Base-by-base conservation (phyloP, 2,888 invertebrate species). In the Drosophila peninsularis region DNA sequence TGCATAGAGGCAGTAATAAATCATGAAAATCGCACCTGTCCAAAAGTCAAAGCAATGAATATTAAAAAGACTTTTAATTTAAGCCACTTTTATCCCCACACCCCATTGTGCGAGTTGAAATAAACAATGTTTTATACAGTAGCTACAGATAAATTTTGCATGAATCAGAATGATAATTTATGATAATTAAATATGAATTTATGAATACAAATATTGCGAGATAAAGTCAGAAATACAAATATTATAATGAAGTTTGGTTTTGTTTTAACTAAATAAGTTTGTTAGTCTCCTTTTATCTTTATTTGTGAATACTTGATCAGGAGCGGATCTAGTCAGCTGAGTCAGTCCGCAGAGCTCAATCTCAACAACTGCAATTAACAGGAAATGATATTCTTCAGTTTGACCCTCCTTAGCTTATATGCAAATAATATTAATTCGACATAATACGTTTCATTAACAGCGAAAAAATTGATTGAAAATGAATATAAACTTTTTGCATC, bases 41-140 rank as follows among this genome's bases (percentile, higher is more conserved):
- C 44, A 76, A 32, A 27, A 58, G 39, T 17, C 44, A 53, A 41
- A 47, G 24, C 24, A 30, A 62, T 71, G 53, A 62, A 76, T 76
- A 76, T 74, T 71, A 30, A 49, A 45, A 47, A 49, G 37, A 30
- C 21, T 21, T 50, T 27, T 27, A 36, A 21, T 34, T 50, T 17
- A 30, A 36, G 6, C n/a, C 21, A 10, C 30, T 53, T 9, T 13
- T 9, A 42, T 21, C 21, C 6, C 3, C 21, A 7, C 21, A 7
- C 24, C 1, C 14, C 21, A 42, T 21, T 7, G 21, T 21, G 42
- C 13, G 42, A 42, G 9, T 21, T 42, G 4, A 21, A 14, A 21
- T 14, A 7, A 21, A 14, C 14, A 21, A 24, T 6, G 1, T 44
- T 24, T 44, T 9, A 14, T 14, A 44, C 24, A 14, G n/a, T 52